These are phyloP conservation scores for Pheosia gnoma DNA, from an alignment of 2,888 invertebrate species.

Conservation along the genomic window DNA sequence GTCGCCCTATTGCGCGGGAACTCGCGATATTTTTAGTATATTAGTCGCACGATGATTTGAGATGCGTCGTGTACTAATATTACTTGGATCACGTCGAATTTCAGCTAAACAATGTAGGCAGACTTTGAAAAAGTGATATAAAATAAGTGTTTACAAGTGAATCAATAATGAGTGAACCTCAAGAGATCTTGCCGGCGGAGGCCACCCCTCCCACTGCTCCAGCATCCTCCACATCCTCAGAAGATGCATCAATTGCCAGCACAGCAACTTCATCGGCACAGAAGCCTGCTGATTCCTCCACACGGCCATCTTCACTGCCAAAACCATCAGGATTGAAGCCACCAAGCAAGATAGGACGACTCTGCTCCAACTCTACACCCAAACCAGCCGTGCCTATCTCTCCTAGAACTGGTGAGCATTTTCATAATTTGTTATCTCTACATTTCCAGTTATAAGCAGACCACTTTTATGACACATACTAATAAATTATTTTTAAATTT, in stretches of 20 bases:
- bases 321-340: conserved; percentile 86
- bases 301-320: conserved; percentile 69
- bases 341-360: conserved; percentile 87
- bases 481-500: background rate
- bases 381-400: conserved; percentile 87
- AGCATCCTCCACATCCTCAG: conserved; percentile 64
- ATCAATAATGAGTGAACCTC: conserved; percentile 70
- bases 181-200: conserved; percentile 54
- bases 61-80: conserved; percentile 54
- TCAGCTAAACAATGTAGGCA: conserved; percentile 46
- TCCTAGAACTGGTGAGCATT: conserved; percentile 79
- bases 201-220: conserved; percentile 51
- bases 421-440: conserved; percentile 12
- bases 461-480: background rate
- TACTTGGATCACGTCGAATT: conserved; percentile 41
- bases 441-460: background rate
- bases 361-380: conserved; percentile 85
- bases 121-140: conserved; percentile 15
- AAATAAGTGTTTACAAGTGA: conserved; percentile 51
- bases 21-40: conserved; percentile 79
- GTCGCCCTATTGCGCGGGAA: conserved; percentile 80
- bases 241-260: conserved; percentile 61
- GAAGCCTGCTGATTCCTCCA: conserved; percentile 53
- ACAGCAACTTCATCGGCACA: conserved; percentile 58
- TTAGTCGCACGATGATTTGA: conserved; percentile 63